A percentile compares a stretch with the other conserved stretches of the same genome.
These are phyloP conservation scores for Poeciliopsis occidentalis DNA, from an alignment of 2,113 vertebrate species.

Conservation along the genomic window DNA sequence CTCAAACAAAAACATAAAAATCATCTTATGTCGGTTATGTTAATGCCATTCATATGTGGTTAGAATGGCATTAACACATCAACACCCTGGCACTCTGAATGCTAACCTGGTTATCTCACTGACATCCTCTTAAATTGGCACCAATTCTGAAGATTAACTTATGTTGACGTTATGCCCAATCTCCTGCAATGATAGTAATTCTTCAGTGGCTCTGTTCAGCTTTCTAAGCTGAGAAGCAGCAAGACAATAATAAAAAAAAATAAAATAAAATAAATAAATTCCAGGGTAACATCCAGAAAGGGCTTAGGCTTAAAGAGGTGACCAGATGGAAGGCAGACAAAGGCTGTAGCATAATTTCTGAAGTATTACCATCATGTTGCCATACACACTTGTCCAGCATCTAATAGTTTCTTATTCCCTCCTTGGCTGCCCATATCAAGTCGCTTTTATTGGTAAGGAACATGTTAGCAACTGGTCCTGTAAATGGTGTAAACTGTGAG, in stretches of 20 bases:
- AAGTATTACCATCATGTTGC: too few relatives aligned
- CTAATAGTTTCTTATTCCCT: too few relatives aligned
- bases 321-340: not conserved
- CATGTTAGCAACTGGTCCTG: too few relatives aligned
- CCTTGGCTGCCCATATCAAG: too few relatives aligned
- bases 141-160: not conserved
- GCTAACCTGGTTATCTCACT: not conserved
- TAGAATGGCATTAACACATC: not conserved
- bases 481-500: too few relatives aligned
- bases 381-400: too few relatives aligned
- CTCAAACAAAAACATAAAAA: not conserved
- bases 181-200: not conserved
- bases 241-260: not conserved
- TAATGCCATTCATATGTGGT: too few relatives aligned
- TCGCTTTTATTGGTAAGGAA: too few relatives aligned
- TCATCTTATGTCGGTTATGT: too few relatives aligned
- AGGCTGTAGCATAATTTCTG: too few relatives aligned
- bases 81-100: not conserved
- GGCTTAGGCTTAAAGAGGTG: not conserved
- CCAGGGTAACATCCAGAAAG: not conserved
- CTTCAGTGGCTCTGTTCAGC: not conserved
- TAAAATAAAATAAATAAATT: not conserved
- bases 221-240: not conserved
- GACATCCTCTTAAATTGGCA: not conserved
- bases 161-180: not conserved